These are phyloP conservation scores for Marmota monax DNA, from an alignment of 2,113 vertebrate genomes.

Conservation along the genomic window DNA sequence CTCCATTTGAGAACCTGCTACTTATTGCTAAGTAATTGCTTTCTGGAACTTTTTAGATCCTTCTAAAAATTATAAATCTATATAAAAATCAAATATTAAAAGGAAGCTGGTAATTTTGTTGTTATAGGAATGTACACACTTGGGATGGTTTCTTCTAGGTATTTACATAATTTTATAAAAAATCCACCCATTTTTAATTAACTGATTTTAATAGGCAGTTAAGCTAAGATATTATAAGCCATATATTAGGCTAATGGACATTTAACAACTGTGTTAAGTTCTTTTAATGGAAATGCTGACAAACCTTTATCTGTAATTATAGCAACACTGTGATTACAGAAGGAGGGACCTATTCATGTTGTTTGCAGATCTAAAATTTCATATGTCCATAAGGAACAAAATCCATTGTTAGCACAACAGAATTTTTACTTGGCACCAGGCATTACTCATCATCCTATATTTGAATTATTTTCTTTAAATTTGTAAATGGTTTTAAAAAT, in stretches of 20 bases:
- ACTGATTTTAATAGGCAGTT: constrained; percentile 72
- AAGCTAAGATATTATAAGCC: constrained; percentile 76
- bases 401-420: constrained; percentile 51
- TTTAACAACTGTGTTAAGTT: constrained; percentile 80
- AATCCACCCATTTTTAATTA: constrained; percentile 74
- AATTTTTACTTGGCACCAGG: constrained; percentile 56
- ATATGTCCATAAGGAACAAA: constrained; percentile 39
- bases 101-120: not conserved
- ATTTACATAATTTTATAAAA: constrained; percentile 76
- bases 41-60: not conserved
- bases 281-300: constrained; percentile 80
- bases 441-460: constrained; percentile 54
- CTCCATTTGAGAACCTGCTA: not conserved
- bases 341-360: constrained; percentile 31
- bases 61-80: constrained; percentile 24
- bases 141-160: constrained; percentile 59
- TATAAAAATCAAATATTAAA: constrained; percentile 40
- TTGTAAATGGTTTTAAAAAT: not conserved
- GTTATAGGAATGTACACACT: constrained; percentile 32
- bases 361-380: constrained; percentile 55
- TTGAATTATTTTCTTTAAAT: constrained; percentile 5
- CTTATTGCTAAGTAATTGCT: constrained; percentile 45
- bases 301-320: constrained; percentile 78
- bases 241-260: constrained; percentile 80
- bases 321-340: constrained; percentile 67